phyloP scores from a whole-genome alignment of 1,140 invertebrate genomes.

The Eriosoma lanigerum region DNA sequence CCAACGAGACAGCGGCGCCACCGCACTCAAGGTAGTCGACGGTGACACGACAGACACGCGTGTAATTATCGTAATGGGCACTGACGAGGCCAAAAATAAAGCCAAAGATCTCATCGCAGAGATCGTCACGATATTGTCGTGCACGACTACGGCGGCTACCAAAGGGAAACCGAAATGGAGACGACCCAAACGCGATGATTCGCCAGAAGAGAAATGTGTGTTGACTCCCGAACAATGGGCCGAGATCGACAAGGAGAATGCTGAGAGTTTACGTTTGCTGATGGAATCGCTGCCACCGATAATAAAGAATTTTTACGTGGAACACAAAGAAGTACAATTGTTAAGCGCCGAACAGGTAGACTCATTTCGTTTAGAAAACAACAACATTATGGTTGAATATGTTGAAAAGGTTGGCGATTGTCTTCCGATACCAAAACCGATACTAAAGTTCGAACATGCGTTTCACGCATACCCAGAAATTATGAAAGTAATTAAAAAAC shows the following conservation, averaged over 20 bases:
- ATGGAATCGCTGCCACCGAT: constrained; percentile 64
- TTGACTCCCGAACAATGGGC: background rate
- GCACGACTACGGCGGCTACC: background rate
- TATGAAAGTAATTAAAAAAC: constrained; percentile 75
- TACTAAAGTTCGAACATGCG: constrained; percentile 80
- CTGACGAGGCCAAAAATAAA: background rate
- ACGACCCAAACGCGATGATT: rapidly evolving
- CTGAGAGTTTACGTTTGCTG: too few relatives aligned
- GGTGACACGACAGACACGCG: background rate
- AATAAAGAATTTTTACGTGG: constrained; percentile 81
- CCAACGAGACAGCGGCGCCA: constrained; percentile 64
- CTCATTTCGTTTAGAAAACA: constrained; percentile 63
- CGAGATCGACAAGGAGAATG: background rate
- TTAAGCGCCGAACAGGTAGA: constrained; percentile 67
- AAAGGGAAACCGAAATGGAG: background rate
- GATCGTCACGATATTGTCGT: background rate
- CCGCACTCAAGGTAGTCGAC: constrained; percentile 60
- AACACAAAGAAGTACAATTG: constrained; percentile 70
- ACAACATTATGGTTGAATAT: constrained; percentile 72
- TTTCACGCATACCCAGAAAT: constrained; percentile 81
- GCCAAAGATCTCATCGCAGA: background rate
- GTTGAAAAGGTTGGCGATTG: constrained; percentile 57
- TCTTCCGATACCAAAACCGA: constrained; percentile 76
- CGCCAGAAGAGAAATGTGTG: background rate
- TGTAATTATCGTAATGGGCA: background rate